These are phyloP conservation scores for Chaetodon auriga DNA, from an alignment of 2,113 vertebrate genomes.

Conservation along the genomic window DNA sequence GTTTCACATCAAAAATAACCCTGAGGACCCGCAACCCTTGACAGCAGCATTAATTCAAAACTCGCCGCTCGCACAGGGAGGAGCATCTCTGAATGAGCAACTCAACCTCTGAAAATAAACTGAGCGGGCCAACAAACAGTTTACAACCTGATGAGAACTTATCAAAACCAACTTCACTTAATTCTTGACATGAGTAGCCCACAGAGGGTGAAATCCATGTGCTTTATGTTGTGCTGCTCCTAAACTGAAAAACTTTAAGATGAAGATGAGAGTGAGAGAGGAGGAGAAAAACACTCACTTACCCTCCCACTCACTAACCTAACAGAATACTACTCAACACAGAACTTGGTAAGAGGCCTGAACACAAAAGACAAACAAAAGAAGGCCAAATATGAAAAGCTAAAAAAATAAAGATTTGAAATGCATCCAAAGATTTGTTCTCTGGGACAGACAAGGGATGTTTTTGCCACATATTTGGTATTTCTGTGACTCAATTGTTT, in stretches of 20 bases:
- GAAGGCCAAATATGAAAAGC: background rate
- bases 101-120: slow-evolving; percentile 9
- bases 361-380: background rate
- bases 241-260: background rate
- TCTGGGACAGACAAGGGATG: background rate
- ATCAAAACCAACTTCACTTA: background rate
- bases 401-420: background rate
- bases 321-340: background rate
- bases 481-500: background rate
- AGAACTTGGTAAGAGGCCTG: background rate
- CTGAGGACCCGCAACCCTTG: background rate
- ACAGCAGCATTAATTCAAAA: slow-evolving; percentile 41
- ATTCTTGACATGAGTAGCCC: background rate
- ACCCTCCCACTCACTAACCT: background rate
- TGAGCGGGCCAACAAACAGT: background rate
- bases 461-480: background rate
- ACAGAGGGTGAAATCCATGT: background rate
- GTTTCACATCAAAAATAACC: slow-evolving; percentile 27
- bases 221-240: background rate
- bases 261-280: background rate
- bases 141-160: background rate
- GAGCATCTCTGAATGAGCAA: background rate
- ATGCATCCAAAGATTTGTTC: background rate
- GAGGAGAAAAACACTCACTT: background rate
- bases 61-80: background rate